These are phyloP conservation scores for Temnothorax nylanderi DNA, from an alignment of 1,140 invertebrate species.

Conservation along the genomic window DNA sequence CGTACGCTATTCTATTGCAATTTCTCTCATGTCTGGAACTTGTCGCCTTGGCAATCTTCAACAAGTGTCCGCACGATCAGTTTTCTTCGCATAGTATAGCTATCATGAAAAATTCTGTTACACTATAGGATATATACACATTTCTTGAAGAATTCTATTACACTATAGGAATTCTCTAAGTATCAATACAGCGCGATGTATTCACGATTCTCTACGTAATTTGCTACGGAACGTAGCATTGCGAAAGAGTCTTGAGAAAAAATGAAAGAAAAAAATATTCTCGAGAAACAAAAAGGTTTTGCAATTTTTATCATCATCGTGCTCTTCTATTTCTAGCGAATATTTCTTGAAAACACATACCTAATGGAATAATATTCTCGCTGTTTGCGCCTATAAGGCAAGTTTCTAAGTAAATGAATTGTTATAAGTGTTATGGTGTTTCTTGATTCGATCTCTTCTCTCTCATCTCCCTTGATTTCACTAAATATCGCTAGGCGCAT, in stretches of 20 bases:
- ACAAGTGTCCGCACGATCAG: neutral
- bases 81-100: neutral
- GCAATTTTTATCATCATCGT: neutral
- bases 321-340: neutral
- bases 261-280: neutral
- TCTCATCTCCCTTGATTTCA: neutral
- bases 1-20: slow-evolving; percentile 32
- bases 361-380: neutral
- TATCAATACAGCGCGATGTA: neutral
- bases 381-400: neutral
- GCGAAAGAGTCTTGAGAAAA: neutral
- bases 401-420: neutral
- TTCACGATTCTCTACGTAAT: neutral
- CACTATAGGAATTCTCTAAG: neutral
- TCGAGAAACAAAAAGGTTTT: neutral
- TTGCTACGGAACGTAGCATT: neutral
- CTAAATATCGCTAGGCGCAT: neutral
- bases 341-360: neutral
- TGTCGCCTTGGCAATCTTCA: slow-evolving; percentile 20
- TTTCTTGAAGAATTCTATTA: neutral
- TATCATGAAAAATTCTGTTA: neutral
- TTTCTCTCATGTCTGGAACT: slow-evolving; percentile 45
- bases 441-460: neutral
- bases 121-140: neutral
- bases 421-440: neutral